Evolutionary conservation across 2,113 vertebrate species (phyloP), one percentile per base, ranked within the genome.

Genomic region (Odontesthes bonariensis): DNA sequence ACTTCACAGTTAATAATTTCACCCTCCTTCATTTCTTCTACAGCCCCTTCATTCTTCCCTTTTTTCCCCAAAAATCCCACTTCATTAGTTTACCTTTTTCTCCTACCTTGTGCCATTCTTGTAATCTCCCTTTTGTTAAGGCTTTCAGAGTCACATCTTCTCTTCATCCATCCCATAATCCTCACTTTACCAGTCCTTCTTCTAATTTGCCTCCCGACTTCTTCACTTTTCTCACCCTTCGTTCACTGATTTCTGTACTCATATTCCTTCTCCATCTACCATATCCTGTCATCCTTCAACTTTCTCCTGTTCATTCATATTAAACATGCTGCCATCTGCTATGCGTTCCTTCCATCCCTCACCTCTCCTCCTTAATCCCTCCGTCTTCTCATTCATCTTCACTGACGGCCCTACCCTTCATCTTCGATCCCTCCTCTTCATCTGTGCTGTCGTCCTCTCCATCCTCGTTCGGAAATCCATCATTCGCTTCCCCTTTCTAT

Each of bases 1-100:
- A 17, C 11, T 31, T 65, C 47, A 16, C 63, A 7, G 3, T 57
- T 46, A 64, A 81, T 70, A 35, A 82, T 83, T 83, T 69, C 23
- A 27, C 12, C 49, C 13, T 63, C 68, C 69, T 71, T 81, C 59
- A 63, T 19, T 22, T 66, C 32, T 63, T 61, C 69, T 74, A 69
- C 59, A 55, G 16, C n/a, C 53, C 66, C 52, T 69, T 62, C 57
- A 52, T 35, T 65, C 59, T 13, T 47, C 54, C 57, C 35, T 58
- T 72, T 19, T 31, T 38, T 75, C 47, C 10, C 49, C 71, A 73
- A 75, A 38, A 38, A 76, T 71, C 67, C 66, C 1, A 4, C 53
- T 56, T 63, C 0, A 0, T 52, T n/a, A 64, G 49, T 3, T 67
- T 35, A 4, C 23, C 63, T 56, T 14, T 9, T 55, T n/a, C 27